Evolutionary conservation across 2,113 vertebrate genomes (phyloP).

Genomic region (Planiliza haematocheilus): DNA sequence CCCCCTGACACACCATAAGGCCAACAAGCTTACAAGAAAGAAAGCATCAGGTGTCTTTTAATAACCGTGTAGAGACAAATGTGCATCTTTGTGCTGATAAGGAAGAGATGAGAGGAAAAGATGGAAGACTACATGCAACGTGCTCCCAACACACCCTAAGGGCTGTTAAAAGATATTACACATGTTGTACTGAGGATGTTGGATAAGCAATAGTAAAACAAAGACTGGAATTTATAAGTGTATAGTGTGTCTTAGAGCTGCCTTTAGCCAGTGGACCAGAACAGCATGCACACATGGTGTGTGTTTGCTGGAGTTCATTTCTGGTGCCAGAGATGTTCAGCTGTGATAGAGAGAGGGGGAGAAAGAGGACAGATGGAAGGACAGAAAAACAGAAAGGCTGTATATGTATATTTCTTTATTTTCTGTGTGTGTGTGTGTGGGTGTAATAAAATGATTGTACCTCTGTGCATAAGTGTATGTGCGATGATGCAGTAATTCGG

Average conservation of each 20-base stretch:
- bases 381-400: neutral
- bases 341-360: neutral
- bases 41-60: conserved; percentile 25
- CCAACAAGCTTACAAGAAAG: conserved; percentile 22
- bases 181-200: conserved; percentile 39
- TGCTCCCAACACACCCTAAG: conserved; percentile 27
- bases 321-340: conserved; percentile 40
- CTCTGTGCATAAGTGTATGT: conserved; percentile 10
- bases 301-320: conserved; percentile 25
- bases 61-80: conserved; percentile 53
- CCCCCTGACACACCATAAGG: conserved; percentile 33
- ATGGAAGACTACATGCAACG: conserved; percentile 45
- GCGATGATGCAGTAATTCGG: conserved; percentile 35
- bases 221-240: conserved; percentile 49
- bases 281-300: conserved; percentile 14
- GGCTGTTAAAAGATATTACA: conserved; percentile 41
- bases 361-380: neutral
- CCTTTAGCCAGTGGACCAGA: conserved; percentile 32
- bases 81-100: conserved; percentile 61
- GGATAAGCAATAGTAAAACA: conserved; percentile 34
- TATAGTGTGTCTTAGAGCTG: conserved; percentile 30
- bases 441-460: conserved; percentile 26
- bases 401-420: neutral
- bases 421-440: neutral
- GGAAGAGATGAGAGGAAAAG: conserved; percentile 49